Evolutionary conservation across 2,888 invertebrate species (phyloP), one percentile per base, ranked within the genome.

Genomic region (Leptogaster cylindrica): DNA sequence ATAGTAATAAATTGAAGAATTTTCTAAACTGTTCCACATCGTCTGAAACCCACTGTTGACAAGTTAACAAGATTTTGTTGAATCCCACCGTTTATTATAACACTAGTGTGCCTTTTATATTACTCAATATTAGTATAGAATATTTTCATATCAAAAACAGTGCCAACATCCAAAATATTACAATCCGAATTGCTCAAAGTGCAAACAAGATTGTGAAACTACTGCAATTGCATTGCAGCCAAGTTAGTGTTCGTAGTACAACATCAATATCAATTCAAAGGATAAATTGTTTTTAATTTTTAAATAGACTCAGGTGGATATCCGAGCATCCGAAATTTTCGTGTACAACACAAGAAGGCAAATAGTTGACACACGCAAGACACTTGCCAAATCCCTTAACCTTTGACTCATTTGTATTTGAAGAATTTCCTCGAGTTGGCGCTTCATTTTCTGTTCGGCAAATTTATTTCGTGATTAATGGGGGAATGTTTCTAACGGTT

Each of bases 331-430:
- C 41, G 3, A 23, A 7, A 10, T n/a, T n/a, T n/a, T 7, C n/a
- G 18, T 58, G 25, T 20, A 16, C n/a, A 14, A 39, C 41, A 36
- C 23, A 14, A 14, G 23, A 25, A 6, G 18, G 23, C 23, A 25
- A 58, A 12, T 41, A 41, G 41, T 58, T 58, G 58, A 23, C 58
- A 58, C 58, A 41, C 58, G 58, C 41, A 58, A 1, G 7, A 39
- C 8, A 14, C 23, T 58, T 58, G 58, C 58, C 58, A 58, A 58
- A 14, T 41, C 58, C 50, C 39, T 58, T 58, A 58, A 39, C 58
- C 58, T 58, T 39, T 58, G 58, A 58, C 41, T 12, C 14, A 14
- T 20, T 58, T 41, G 58, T 20, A 23, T 58, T 14, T 23, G 23
- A 16, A 25, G 39, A 36, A 58, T 58, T 5, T 23, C 10, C 23